These are phyloP conservation scores for Drosophila bocqueti DNA, from an alignment of 1,140 invertebrate genomes.

Conservation along the genomic window DNA sequence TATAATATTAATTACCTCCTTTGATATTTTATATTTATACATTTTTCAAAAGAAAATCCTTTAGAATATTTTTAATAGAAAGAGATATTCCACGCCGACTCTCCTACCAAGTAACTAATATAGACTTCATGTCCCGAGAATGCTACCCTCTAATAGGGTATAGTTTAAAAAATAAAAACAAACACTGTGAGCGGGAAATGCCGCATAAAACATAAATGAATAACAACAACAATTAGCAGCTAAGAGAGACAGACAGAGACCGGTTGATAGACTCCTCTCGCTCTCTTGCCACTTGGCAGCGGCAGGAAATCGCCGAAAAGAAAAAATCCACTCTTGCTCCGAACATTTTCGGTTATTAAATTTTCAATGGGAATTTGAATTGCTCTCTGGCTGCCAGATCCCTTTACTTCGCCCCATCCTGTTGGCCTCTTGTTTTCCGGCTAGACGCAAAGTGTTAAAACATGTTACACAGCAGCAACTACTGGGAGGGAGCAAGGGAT, in stretches of 20 bases:
- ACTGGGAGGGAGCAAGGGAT: conserved; percentile 3
- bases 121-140: background rate
- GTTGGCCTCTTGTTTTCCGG: conserved; percentile 41
- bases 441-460: conserved; percentile 76
- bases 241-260: conserved; percentile 16
- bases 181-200: conserved; percentile 41
- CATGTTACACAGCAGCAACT: conserved; percentile 59
- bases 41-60: too few relatives aligned
- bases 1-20: too few relatives aligned
- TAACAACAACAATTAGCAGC: conserved; percentile 69
- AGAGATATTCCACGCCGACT: background rate
- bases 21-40: background rate
- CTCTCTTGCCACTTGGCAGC: conserved; percentile 58
- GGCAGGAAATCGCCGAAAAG: conserved; percentile 15
- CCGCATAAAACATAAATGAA: conserved; percentile 80
- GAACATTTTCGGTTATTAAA: conserved; percentile 78
- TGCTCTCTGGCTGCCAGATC: conserved; percentile 56
- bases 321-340: conserved; percentile 25
- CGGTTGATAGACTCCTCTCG: conserved; percentile 29
- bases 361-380: conserved; percentile 78
- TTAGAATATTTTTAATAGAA: too few relatives aligned
- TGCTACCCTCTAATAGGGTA: background rate
- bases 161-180: background rate
- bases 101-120: too few relatives aligned
- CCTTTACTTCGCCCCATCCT: background rate